Evolutionary conservation across 2,113 vertebrate genomes (phyloP).

Genomic region (Pituophis catenifer): DNA sequence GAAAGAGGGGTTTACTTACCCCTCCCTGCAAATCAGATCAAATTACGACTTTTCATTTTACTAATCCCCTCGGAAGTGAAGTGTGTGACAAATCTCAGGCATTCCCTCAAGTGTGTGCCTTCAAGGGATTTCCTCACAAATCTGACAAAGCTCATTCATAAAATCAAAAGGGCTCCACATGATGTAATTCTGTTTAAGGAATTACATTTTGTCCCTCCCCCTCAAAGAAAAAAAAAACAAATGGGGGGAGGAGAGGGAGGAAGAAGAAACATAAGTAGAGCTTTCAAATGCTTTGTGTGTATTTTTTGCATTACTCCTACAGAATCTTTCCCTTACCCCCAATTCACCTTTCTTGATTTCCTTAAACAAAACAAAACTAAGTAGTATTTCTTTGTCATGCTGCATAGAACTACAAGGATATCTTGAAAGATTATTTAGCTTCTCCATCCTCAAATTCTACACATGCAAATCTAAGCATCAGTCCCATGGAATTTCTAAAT

Average conservation of each 20-base stretch:
- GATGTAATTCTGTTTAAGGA: neutral
- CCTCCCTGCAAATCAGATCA: neutral
- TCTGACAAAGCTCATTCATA: conserved; percentile 35
- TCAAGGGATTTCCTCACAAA: conserved; percentile 60
- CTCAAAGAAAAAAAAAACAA: neutral
- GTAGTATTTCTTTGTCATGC: neutral
- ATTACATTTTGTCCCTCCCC: fast-evolving
- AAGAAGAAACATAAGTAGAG: neutral
- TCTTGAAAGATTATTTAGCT: neutral
- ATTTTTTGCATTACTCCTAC: neutral
- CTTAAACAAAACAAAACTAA: fast-evolving
- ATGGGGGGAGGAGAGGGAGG: neutral
- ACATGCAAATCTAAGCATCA: neutral
- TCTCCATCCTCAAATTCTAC: neutral
- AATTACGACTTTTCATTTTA: conserved; percentile 46
- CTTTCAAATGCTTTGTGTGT: neutral
- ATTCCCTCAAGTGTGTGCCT: conserved; percentile 49
- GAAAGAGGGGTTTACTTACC: neutral
- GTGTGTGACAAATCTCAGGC: conserved; percentile 20
- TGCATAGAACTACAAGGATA: neutral
- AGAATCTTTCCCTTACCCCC: neutral
- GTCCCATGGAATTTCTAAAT: neutral
- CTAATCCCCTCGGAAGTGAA: conserved; percentile 40
- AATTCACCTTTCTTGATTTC: fast-evolving
- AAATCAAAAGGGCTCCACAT: conserved; percentile 5